Percentiles rank a stretch among this genome's conserved stretches.
Conservation (phyloP, 2,888 invertebrate species). For the Ophonus ardosiacus region DNA sequence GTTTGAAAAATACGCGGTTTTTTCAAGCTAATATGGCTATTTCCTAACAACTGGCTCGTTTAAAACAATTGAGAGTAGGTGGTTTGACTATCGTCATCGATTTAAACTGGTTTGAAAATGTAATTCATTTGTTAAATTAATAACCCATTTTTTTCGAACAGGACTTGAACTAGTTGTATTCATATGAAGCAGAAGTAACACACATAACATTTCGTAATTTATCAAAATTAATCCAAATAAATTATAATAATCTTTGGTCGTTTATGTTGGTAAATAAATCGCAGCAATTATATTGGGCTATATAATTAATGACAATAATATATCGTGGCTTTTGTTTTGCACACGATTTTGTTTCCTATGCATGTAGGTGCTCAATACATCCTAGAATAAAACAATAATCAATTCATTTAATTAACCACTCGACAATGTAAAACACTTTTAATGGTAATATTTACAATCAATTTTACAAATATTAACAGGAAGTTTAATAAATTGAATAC, state of each 20-base stretch:
- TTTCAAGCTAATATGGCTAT: background rate
- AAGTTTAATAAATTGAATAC: too few relatives aligned
- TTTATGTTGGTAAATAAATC: background rate
- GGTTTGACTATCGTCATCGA: slow-evolving; percentile 31
- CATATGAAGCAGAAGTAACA: background rate
- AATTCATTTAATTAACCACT: too few relatives aligned
- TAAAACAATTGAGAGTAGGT: slow-evolving; percentile 37
- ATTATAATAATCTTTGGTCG: background rate
- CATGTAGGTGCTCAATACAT: background rate
- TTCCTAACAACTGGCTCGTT: slow-evolving; percentile 3
- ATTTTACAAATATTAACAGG: background rate
- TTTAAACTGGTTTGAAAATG: slow-evolving; percentile 28
- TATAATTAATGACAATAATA: background rate
- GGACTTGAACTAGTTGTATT: slow-evolving; percentile 5
- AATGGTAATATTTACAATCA: background rate
- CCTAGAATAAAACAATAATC: background rate
- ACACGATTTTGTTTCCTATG: background rate
- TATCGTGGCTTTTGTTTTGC: background rate
- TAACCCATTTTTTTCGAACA: background rate
- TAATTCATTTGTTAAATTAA: slow-evolving; percentile 9
- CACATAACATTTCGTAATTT: background rate
- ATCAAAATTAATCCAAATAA: background rate
- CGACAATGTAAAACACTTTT: too few relatives aligned
- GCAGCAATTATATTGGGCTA: background rate
- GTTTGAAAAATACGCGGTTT: background rate